phyloP scores from a whole-genome alignment of 2,113 vertebrate species.

The Lathamus discolor region DNA sequence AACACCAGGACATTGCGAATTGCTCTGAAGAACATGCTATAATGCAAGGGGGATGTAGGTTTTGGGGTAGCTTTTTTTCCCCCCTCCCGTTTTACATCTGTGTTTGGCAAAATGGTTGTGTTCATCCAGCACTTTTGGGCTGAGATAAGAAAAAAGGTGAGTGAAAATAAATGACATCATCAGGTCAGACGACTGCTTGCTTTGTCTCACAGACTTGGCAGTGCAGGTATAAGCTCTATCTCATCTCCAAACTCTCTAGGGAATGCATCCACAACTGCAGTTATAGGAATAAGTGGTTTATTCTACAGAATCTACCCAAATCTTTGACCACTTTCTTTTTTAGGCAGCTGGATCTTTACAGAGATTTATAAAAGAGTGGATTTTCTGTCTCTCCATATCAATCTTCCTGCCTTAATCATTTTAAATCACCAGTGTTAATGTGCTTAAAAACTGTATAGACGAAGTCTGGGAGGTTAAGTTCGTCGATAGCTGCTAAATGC shows the following conservation, averaged over 20 bases:
- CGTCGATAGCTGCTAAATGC: not conserved
- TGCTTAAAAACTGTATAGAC: not conserved
- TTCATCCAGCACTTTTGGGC: not conserved
- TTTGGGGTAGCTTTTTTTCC: not conserved
- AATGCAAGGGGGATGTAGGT: not conserved
- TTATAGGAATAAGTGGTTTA: not conserved
- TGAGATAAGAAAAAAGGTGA: slow-evolving; percentile 6
- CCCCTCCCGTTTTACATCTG: not conserved
- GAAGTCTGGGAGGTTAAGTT: not conserved
- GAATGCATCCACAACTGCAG: not conserved
- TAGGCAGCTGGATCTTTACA: not conserved
- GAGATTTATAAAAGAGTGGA: not conserved
- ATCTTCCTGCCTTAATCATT: not conserved
- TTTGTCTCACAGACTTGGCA: slow-evolving; percentile 10
- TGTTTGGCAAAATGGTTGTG: not conserved
- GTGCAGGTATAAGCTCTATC: not conserved
- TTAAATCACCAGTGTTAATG: not conserved
- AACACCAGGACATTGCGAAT: not conserved
- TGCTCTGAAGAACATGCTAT: not conserved
- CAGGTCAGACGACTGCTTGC: not conserved
- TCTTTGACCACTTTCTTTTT: not conserved
- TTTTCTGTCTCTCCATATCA: not conserved
- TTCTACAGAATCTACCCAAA: not conserved
- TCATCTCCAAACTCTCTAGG: not conserved
- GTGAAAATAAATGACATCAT: slow-evolving; percentile 25